Base-by-base conservation (phyloP, 2,888 invertebrate genomes). In the Troides aeacus region DNA sequence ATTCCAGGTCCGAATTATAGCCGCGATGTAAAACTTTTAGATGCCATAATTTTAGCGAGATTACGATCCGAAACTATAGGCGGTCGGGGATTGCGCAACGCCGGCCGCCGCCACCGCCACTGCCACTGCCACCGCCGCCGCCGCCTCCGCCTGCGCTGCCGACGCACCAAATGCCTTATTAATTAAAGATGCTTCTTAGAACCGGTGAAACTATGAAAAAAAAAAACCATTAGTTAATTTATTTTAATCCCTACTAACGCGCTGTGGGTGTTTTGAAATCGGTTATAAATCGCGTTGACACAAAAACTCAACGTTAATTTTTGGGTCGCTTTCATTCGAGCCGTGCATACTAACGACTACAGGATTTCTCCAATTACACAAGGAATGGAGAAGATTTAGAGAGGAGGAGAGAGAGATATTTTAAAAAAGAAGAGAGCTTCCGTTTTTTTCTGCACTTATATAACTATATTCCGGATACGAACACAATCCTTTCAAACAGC, bases 31-130 rank as follows among this genome's bases (percentile, higher is more conserved):
- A 85, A 84, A 82, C 78, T 78, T 78, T 81, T 80, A 76, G 84
- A 86, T 84, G 86, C 90, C 88, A 90, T 90, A 88, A 89, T 89
- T 90, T 88, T 87, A 73, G 75, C 66, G 61, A 79, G 91, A 91
- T 91, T 89, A 83, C 77, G 78, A 87, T 88, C 87, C 80, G 73
- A 79, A 78, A 77, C 73, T 70, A 82, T 79, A 78, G 76, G 70
- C 75, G 75, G 76, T 77, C 80, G 72, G 69, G 71, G 74, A 77
- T 78, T 82, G 71, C 75, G 73, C 72, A 72, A 74, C 63, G 68
- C 62, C 68, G 72, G 72, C 73, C 64, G 1, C 69, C 72, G 46
- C 42, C 42, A 10, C 42, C 36, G 39, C 39, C 46, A 15, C 46
- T 15, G 46, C 46, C 46, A 46, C 46, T 15, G 68, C 62, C 68